These are phyloP conservation scores for Mythimna lalbum DNA, from an alignment of 2,888 invertebrate species.

Conservation along the genomic window DNA sequence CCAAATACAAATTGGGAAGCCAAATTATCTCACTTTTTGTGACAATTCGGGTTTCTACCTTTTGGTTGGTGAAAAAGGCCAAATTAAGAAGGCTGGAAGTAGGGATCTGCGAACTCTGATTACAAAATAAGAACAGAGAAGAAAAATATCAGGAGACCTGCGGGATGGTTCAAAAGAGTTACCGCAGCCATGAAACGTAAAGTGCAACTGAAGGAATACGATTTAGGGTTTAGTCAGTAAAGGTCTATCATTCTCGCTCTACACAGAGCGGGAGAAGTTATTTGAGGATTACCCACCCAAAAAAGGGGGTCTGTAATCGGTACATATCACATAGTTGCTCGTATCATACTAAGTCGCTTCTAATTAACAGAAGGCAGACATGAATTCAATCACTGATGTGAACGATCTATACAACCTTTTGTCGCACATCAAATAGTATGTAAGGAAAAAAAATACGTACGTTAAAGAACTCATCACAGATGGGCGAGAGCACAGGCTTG, in stretches of 20 bases:
- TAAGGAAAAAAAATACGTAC: constrained; percentile 68
- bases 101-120: neutral
- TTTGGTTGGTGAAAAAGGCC: no score
- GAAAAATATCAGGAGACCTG: no score
- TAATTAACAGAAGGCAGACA: neutral
- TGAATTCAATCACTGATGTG: neutral
- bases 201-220: no score
- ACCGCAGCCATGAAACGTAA: no score
- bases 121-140: neutral
- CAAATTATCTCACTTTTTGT: neutral
- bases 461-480: constrained; percentile 81
- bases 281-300: no score
- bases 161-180: no score
- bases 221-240: no score
- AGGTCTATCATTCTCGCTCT: no score
- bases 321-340: neutral
- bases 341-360: neutral
- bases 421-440: no score
- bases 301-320: neutral
- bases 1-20: constrained; percentile 5
- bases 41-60: no score
- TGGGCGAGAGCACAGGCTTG: constrained; percentile 77
- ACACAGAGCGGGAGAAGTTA: no score
- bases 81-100: neutral
- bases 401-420: no score